Base-by-base conservation (phyloP, 2,888 invertebrate genomes). In the Eupithecia subfuscata region DNA sequence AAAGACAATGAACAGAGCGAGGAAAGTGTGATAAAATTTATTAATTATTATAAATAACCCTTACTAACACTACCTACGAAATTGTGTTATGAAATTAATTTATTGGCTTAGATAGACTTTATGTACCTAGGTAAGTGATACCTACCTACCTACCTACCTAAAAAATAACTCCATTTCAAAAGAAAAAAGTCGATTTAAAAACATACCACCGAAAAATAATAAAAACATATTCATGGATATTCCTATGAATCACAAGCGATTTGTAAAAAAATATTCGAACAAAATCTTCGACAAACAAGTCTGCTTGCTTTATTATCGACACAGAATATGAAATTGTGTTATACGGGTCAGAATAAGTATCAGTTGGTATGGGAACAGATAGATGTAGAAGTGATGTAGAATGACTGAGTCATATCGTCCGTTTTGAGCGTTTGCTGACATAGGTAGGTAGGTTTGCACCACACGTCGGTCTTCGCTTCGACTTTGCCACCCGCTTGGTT, bases 391-490 rank as follows among this genome's bases (percentile, higher is more conserved):
- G 30, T 63, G 7, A 34, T 52, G n/a, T 22, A 52, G 63, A 63
- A 63, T 63, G 7, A 34, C 30, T 75, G 71, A 75, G 71, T 75
- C 75, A 75, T 64, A 1, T 11, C 22, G 64, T 34, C 72, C 69
- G 75, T 56, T 67, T 70, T 75, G 72, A 69, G 72, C 75, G 72
- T 72, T 60, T 22, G 52, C 16, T 56, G 48, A 48, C 71, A 71
- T 74, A 56, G 65, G 65, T 60, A 60, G 56, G 25, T 56, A 48
- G 11, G 52, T 8, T 68, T 12, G 25, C 25, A 60, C 60, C 14
- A 60, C 14, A 25, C 22, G 60, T 25, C 25, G n/a, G n/a, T n/a
- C n/a, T n/a, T n/a, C n/a, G n/a, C n/a, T n/a, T n/a, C n/a, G 60
- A 9, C 56, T 3, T 12, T 22, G 37, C 48, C 40, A 34, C 30